Conservation (phyloP, 2,113 vertebrate genomes). For the Tychaedon coryphoeus region DNA sequence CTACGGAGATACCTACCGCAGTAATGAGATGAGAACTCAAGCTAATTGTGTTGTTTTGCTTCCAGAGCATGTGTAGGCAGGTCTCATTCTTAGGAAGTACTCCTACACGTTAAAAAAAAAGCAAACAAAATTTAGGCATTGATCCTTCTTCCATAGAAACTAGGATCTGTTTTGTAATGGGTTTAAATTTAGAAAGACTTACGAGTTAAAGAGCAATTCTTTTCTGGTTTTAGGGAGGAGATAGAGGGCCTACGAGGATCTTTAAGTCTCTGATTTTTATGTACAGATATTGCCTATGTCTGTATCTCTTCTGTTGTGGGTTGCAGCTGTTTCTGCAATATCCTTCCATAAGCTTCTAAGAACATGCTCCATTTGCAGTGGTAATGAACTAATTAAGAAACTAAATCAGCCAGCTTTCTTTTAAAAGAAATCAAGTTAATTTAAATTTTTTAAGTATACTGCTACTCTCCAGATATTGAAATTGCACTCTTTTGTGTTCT, state of each 20-base stretch:
- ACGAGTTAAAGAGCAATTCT: not conserved
- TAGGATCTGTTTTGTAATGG: not conserved
- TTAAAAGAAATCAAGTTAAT: slow-evolving; percentile 31
- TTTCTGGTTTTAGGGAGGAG: not conserved
- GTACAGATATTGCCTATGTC: not conserved
- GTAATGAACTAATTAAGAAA: slow-evolving; percentile 47
- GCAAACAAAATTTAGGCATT: not conserved
- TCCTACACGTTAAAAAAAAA: not conserved
- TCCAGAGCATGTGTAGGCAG: not conserved
- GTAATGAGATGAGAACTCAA: not conserved
- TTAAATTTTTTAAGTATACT: slow-evolving; percentile 4
- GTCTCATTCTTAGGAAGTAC: not conserved
- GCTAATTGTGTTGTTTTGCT: slow-evolving; percentile 5
- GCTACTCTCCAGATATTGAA: not conserved
- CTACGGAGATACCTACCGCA: not conserved
- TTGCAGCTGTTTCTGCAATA: not conserved
- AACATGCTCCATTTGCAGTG: not conserved
- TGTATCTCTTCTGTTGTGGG: not conserved
- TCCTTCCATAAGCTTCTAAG: not conserved
- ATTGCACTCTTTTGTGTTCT: not conserved
- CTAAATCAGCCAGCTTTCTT: slow-evolving; percentile 13
- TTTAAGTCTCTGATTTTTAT: not conserved
- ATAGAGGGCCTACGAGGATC: not conserved
- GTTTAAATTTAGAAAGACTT: not conserved
- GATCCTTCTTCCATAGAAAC: not conserved